phyloP scores from a whole-genome alignment of 1,140 invertebrate genomes.

The Eriosoma lanigerum region DNA sequence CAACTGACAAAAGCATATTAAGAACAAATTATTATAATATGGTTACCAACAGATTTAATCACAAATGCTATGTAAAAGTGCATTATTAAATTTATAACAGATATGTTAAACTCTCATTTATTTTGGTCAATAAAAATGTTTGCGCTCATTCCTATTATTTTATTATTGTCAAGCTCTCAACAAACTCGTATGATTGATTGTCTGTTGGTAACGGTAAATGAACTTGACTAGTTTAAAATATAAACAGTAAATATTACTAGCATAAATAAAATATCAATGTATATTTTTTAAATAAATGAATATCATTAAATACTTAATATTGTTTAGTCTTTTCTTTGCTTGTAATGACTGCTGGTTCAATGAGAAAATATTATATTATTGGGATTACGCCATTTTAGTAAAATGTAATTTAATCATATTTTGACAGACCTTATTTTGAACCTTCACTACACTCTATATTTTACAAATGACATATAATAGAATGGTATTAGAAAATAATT shows the following conservation, averaged over 20 bases:
- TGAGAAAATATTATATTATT: slow-evolving; percentile 27
- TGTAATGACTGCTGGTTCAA: slow-evolving; percentile 48
- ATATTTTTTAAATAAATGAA: slow-evolving; percentile 24
- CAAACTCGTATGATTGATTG: slow-evolving; percentile 42
- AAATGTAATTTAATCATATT: slow-evolving; percentile 5
- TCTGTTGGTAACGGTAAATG: slow-evolving; percentile 36
- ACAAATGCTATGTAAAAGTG: not conserved
- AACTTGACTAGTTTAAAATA: slow-evolving; percentile 34
- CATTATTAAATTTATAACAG: slow-evolving; percentile 14
- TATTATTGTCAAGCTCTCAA: slow-evolving; percentile 37
- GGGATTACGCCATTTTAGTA: not conserved
- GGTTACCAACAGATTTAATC: slow-evolving; percentile 13
- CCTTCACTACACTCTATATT: slow-evolving; percentile 4
- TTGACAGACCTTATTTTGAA: slow-evolving; percentile 33
- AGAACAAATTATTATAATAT: not conserved
- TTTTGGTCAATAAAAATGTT: slow-evolving; percentile 21
- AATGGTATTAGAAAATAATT: slow-evolving; percentile 39
- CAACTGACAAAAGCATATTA: slow-evolving; percentile 41
- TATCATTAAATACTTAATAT: slow-evolving; percentile 47
- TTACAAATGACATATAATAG: not conserved
- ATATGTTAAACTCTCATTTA: slow-evolving; percentile 35
- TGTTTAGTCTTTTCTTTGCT: slow-evolving; percentile 50
- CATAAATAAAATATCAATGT: not conserved
- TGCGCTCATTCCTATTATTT: not conserved
- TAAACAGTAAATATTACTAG: slow-evolving; percentile 13